Conservation (phyloP, 2,888 invertebrate species). For the Morinoia aosen region DNA sequence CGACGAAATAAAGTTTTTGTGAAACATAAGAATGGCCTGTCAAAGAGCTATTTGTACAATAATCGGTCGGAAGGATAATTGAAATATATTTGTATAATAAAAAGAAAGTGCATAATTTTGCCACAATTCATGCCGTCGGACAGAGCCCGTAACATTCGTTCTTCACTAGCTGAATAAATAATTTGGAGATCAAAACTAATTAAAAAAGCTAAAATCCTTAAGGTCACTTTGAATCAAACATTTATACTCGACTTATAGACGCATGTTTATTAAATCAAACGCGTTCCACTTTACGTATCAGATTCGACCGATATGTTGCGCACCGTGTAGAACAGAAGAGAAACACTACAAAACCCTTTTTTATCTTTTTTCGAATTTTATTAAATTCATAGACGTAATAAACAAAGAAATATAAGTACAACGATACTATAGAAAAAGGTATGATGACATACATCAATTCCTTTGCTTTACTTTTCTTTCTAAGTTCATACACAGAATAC, state of each 20-base stretch:
- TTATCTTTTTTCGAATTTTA: not conserved
- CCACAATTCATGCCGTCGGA: too few species aligned
- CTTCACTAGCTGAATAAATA: too few species aligned
- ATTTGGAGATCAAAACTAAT: not conserved
- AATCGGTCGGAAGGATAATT: not conserved
- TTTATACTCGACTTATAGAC: not conserved
- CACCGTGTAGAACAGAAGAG: not conserved
- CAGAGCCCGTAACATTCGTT: too few species aligned
- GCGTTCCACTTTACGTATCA: not conserved
- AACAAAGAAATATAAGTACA: not conserved
- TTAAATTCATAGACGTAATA: not conserved
- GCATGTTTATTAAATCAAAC: not conserved
- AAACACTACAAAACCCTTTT: not conserved
- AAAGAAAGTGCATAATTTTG: too few species aligned
- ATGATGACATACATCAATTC: too few species aligned
- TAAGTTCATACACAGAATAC: too few species aligned
- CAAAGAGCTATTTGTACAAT: not conserved
- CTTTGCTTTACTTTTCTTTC: too few species aligned
- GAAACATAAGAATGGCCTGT: not conserved
- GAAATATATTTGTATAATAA: too few species aligned
- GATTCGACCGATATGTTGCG: not conserved
- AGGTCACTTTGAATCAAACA: not conserved
- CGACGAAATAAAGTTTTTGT: not conserved
- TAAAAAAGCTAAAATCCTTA: not conserved
- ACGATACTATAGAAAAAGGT: not conserved